These are phyloP conservation scores for Hypothenemus hampei DNA, from an alignment of 1,140 invertebrate species.

Conservation along the genomic window DNA sequence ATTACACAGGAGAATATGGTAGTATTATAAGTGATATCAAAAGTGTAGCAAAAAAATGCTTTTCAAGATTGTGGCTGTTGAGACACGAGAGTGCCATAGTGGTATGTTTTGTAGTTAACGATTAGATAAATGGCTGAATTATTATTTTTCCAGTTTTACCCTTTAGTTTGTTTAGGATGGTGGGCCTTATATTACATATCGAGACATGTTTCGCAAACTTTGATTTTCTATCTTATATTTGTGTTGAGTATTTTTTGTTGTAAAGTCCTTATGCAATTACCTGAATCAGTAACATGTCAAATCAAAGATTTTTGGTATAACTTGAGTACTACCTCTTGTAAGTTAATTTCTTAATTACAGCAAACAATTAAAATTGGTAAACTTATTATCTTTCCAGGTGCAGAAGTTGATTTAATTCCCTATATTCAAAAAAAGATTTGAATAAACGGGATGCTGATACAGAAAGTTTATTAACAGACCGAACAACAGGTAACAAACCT, in stretches of 20 bases:
- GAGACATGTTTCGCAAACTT: background rate
- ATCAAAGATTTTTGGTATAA: background rate
- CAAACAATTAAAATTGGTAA: background rate
- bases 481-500: conserved; percentile 32
- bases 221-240: background rate
- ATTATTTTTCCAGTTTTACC: conserved; percentile 11
- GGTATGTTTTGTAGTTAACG: conserved; percentile 3
- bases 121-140: background rate
- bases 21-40: background rate
- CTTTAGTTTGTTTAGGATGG: conserved; percentile 5
- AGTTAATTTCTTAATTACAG: background rate
- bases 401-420: conserved; percentile 37
- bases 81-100: background rate
- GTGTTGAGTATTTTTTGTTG: background rate
- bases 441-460: conserved; percentile 31
- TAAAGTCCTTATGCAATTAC: background rate
- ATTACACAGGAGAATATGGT: conserved; percentile 11
- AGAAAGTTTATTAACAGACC: conserved; percentile 38
- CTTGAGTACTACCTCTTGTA: conserved; percentile 11
- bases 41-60: background rate
- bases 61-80: background rate
- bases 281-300: background rate
- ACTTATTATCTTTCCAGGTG: background rate
- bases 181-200: background rate
- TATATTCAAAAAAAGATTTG: conserved; percentile 32